phyloP scores from a whole-genome alignment of 2,113 vertebrate species.

The Dipodomys ordii region DNA sequence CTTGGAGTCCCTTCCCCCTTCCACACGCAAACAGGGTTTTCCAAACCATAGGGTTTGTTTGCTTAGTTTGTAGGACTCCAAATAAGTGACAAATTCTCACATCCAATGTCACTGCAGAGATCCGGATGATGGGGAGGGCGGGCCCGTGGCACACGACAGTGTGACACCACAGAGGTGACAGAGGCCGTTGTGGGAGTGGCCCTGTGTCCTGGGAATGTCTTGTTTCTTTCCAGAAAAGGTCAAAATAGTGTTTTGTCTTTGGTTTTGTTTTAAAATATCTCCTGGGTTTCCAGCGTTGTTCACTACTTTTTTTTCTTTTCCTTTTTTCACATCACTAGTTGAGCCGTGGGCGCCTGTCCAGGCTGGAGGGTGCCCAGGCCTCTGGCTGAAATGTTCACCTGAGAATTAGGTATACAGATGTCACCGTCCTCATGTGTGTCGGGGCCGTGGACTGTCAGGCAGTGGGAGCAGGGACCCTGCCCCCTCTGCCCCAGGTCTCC shows the following conservation, averaged over 20 bases:
- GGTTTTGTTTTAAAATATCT: not conserved
- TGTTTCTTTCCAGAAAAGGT: not conserved
- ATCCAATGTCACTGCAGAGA: rapidly evolving
- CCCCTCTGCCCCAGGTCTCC: not conserved
- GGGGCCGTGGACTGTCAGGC: rapidly evolving
- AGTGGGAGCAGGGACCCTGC: not conserved
- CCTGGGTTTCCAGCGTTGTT: not conserved
- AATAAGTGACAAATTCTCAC: not conserved
- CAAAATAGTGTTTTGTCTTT: not conserved
- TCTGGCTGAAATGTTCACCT: not conserved
- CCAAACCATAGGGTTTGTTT: not conserved
- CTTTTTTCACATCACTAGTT: not conserved
- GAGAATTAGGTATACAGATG: rapidly evolving
- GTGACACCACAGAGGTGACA: too few relatives aligned
- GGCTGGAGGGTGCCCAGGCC: not conserved
- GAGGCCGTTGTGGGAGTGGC: not conserved
- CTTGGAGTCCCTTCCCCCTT: rapidly evolving
- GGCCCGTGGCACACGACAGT: too few relatives aligned
- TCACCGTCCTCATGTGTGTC: rapidly evolving
- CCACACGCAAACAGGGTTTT: not conserved
- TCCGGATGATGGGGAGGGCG: not conserved
- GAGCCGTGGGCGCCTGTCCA: not conserved
- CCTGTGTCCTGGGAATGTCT: too few relatives aligned
- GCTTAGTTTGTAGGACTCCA: not conserved
- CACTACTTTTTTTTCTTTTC: not conserved